These are phyloP conservation scores for Zingel zingel DNA, from an alignment of 2,113 vertebrate species.

Conservation along the genomic window DNA sequence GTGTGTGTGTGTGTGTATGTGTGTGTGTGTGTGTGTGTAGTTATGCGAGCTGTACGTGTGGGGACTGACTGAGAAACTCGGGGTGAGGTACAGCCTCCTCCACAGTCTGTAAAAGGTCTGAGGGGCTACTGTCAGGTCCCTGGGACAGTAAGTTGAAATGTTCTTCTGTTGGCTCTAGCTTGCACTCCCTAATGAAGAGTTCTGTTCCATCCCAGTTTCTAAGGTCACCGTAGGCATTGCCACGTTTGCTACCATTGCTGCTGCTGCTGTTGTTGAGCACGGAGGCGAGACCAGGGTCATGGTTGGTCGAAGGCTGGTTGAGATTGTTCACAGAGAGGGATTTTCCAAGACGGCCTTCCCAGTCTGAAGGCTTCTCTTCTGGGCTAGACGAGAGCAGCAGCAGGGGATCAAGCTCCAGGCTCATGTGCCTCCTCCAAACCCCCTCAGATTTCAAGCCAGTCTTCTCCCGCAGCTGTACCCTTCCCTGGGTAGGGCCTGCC, in stretches of 20 bases:
- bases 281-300: conserved; percentile 86
- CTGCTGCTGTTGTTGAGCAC: conserved; percentile 76
- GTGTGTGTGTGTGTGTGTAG: conserved; percentile 31
- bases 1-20: conserved; percentile 21
- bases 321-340: conserved; percentile 95
- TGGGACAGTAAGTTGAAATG: conserved; percentile 85
- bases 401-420: conserved; percentile 90
- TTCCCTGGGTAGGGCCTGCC: conserved; percentile 31
- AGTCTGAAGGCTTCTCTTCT: conserved; percentile 71
- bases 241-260: conserved; percentile 89
- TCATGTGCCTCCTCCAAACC: conserved; percentile 91
- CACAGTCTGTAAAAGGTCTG: conserved; percentile 90
- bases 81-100: conserved; percentile 85
- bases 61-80: conserved; percentile 88
- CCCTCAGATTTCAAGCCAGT: conserved; percentile 86
- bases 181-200: conserved; percentile 93
- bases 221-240: conserved; percentile 81
- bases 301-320: conserved; percentile 87
- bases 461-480: conserved; percentile 84
- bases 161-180: conserved; percentile 85
- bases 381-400: conserved; percentile 87
- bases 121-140: conserved; percentile 78
- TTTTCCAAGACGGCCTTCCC: conserved; percentile 87
- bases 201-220: conserved; percentile 90
- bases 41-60: conserved; percentile 91